Conservation (phyloP, 2,888 invertebrate species). For the Acleris sparsana region DNA sequence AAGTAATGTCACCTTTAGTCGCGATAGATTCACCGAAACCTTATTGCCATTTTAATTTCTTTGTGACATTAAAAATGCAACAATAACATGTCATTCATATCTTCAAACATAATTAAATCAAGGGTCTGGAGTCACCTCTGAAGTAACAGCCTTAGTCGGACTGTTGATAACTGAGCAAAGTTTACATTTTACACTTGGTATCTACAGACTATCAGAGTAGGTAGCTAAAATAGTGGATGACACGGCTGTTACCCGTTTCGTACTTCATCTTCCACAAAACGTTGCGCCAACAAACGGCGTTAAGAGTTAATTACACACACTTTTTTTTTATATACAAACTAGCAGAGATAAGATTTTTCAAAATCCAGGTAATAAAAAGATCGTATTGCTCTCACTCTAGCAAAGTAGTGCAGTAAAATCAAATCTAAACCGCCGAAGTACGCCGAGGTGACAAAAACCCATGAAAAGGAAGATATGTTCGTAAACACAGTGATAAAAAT, state of each 20-base stretch:
- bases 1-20: slow-evolving; percentile 31
- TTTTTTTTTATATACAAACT: too few relatives aligned
- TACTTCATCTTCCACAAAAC: too few relatives aligned
- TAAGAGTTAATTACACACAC: too few relatives aligned
- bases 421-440: neutral
- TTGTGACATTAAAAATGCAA: neutral
- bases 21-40: slow-evolving; percentile 16
- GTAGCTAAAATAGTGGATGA: too few relatives aligned
- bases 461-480: slow-evolving; percentile 40
- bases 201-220: neutral
- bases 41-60: neutral
- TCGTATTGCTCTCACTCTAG: too few relatives aligned
- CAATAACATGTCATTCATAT: neutral
- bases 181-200: neutral
- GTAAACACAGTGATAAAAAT: slow-evolving; percentile 58
- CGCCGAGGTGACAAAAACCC: slow-evolving; percentile 20
- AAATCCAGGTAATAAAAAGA: too few relatives aligned
- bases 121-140: slow-evolving; percentile 4
- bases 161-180: neutral
- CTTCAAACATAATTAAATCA: neutral
- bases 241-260: too few relatives aligned
- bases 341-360: too few relatives aligned
- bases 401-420: too few relatives aligned
- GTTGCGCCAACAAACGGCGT: too few relatives aligned
- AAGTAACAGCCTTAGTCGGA: neutral